phyloP scores from a whole-genome alignment of 1,140 invertebrate genomes.

The Hyles euphorbiae region DNA sequence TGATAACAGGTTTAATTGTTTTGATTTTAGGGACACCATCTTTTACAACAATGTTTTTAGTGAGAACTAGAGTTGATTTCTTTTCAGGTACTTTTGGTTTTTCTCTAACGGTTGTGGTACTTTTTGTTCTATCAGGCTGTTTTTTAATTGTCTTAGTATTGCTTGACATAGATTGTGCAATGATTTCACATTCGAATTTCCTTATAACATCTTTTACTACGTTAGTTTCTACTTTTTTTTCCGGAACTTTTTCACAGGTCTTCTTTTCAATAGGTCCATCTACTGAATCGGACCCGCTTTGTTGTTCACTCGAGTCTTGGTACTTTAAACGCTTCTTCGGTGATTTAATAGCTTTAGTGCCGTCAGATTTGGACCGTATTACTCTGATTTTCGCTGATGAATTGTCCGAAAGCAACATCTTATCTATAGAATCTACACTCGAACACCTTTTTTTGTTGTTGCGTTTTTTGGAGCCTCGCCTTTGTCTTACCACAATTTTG shows the following conservation, averaged over 20 bases:
- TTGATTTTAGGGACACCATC: slow-evolving; percentile 71
- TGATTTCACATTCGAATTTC: slow-evolving; percentile 69
- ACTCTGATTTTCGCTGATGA: slow-evolving; percentile 52
- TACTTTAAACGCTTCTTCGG: slow-evolving; percentile 58
- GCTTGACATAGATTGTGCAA: slow-evolving; percentile 44
- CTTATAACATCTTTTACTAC: slow-evolving; percentile 62
- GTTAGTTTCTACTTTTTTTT: slow-evolving; percentile 37
- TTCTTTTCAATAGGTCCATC: slow-evolving; percentile 45
- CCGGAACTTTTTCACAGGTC: slow-evolving; percentile 27
- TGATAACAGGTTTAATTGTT: slow-evolving; percentile 47
- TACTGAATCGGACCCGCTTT: slow-evolving; percentile 62
- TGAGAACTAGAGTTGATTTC: slow-evolving; percentile 65
- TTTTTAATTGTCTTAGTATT: slow-evolving; percentile 41
- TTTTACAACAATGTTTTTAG: slow-evolving; percentile 69
- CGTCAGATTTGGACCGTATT: slow-evolving; percentile 69
- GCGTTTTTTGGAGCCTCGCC: slow-evolving; percentile 54
- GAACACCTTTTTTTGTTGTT: slow-evolving; percentile 62
- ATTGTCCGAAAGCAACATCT: slow-evolving; percentile 46
- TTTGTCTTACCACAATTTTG: slow-evolving; percentile 66
- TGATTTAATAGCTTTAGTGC: slow-evolving; percentile 57
- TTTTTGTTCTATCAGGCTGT: slow-evolving; percentile 32
- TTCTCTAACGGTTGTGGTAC: slow-evolving; percentile 45
- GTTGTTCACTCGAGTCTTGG: slow-evolving; percentile 52
- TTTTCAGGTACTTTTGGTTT: slow-evolving; percentile 75
- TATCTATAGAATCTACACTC: slow-evolving; percentile 69